A percentile compares a stretch with the other conserved stretches of the same genome.
phyloP scores from a whole-genome alignment of 1,140 invertebrate genomes.

The Nilaparvata lugens region DNA sequence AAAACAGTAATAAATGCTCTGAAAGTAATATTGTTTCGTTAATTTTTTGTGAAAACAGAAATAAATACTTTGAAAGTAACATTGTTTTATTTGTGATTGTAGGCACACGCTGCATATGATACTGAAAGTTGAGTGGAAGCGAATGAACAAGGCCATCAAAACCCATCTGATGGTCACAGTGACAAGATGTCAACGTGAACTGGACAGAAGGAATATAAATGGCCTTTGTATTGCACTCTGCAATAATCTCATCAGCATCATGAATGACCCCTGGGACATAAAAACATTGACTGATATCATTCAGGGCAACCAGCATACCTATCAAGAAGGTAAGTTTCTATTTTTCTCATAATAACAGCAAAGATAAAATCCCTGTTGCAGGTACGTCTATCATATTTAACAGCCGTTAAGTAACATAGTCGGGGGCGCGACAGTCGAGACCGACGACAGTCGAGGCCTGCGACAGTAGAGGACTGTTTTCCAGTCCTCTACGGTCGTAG shows the following conservation, averaged over 20 bases:
- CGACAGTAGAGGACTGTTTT: no score
- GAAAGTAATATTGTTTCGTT: no score
- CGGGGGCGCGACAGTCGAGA: no score
- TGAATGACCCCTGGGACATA: slow-evolving; percentile 37
- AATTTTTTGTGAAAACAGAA: no score
- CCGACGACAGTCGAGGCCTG: no score
- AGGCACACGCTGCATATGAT: slow-evolving; percentile 44
- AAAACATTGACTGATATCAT: slow-evolving; percentile 30
- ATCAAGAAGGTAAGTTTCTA: slow-evolving; percentile 6
- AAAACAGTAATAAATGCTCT: no score
- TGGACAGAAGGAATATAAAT: background rate
- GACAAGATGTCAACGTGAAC: slow-evolving; percentile 36
- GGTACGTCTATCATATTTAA: no score
- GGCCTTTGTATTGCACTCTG: slow-evolving; percentile 36
- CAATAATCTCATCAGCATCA: slow-evolving; percentile 37
- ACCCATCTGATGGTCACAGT: slow-evolving; percentile 43
- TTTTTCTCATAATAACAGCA: no score
- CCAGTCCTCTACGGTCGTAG: no score
- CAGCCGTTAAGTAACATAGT: no score
- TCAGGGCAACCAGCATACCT: slow-evolving; percentile 33
- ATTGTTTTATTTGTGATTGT: slow-evolving; percentile 17
- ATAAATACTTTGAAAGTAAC: no score
- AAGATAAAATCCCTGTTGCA: no score
- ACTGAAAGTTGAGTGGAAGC: slow-evolving; percentile 44
- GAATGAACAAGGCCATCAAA: slow-evolving; percentile 39